phyloP scores from a whole-genome alignment of 2,113 vertebrate genomes.

The Tichodroma muraria region DNA sequence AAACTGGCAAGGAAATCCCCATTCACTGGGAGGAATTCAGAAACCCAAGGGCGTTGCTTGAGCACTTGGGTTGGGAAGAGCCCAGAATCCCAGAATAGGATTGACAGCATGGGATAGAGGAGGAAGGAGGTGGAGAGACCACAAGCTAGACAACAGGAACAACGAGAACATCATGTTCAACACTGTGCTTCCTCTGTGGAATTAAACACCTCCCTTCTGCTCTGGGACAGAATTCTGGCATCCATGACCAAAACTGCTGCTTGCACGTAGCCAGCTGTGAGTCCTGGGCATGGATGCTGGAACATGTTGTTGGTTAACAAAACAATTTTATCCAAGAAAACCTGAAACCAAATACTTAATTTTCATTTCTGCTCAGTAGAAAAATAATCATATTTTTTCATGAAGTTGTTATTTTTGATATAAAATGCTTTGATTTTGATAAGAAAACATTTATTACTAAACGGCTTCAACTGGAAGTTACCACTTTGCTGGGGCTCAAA shows the following conservation, averaged over 20 bases:
- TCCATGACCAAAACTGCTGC: not conserved
- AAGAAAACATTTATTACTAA: conserved; percentile 24
- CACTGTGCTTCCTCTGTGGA: not conserved
- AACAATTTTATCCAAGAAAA: not conserved
- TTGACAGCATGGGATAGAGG: not conserved
- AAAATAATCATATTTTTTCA: conserved; percentile 35
- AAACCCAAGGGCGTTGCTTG: not conserved
- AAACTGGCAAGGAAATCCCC: not conserved
- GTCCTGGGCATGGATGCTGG: not conserved
- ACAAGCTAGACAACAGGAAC: conserved; percentile 11
- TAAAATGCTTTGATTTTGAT: not conserved
- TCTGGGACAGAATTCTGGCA: not conserved
- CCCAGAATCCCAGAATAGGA: not conserved
- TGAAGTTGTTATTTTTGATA: not conserved
- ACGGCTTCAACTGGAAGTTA: not conserved
- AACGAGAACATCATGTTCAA: conserved; percentile 13
- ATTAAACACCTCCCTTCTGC: not conserved
- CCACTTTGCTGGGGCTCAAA: not conserved
- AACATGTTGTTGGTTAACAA: not conserved
- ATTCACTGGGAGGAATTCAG: not conserved
- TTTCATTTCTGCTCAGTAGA: not conserved
- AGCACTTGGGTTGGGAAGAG: not conserved
- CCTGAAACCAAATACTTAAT: not conserved
- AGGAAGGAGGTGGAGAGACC: conserved; percentile 11
- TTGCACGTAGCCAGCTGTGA: not conserved